Conservation (phyloP, 2,797 vertebrate genomes). For the Simalia tracyae region DNA sequence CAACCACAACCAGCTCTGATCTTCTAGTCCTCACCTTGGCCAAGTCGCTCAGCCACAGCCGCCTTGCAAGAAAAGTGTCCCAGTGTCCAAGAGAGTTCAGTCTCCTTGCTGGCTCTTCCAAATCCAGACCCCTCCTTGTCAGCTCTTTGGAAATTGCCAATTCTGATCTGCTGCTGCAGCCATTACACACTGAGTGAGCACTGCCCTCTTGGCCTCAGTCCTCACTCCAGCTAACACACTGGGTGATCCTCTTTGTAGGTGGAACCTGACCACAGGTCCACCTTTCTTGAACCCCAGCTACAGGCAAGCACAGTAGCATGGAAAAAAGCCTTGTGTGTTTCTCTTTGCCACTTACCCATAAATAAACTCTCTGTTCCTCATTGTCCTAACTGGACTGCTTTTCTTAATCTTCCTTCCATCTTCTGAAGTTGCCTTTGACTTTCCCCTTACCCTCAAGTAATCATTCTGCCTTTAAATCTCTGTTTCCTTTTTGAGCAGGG, state of each 20-base stretch:
- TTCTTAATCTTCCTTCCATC: background rate
- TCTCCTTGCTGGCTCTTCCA: background rate
- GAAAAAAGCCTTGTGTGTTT: background rate
- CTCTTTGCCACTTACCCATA: background rate
- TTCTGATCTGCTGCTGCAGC: no score
- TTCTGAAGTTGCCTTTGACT: background rate
- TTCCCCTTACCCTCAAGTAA: background rate
- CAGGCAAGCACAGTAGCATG: background rate
- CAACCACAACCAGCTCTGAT: no score
- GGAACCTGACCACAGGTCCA: background rate
- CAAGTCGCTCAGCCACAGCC: no score
- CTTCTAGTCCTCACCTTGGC: no score
- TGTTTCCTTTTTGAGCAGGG: background rate
- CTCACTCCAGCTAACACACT: background rate
- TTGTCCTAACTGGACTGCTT: background rate
- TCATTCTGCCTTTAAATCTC: background rate
- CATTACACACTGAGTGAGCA: background rate
- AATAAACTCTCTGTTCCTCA: background rate
- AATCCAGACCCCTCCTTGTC: background rate
- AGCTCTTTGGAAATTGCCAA: no score
- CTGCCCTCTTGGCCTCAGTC: background rate
- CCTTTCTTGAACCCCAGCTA: background rate
- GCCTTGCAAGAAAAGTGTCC: no score
- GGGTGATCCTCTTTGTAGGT: background rate
- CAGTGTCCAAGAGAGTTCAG: background rate